phyloP scores from a whole-genome alignment of 2,888 invertebrate species.

The Emesis furor region DNA sequence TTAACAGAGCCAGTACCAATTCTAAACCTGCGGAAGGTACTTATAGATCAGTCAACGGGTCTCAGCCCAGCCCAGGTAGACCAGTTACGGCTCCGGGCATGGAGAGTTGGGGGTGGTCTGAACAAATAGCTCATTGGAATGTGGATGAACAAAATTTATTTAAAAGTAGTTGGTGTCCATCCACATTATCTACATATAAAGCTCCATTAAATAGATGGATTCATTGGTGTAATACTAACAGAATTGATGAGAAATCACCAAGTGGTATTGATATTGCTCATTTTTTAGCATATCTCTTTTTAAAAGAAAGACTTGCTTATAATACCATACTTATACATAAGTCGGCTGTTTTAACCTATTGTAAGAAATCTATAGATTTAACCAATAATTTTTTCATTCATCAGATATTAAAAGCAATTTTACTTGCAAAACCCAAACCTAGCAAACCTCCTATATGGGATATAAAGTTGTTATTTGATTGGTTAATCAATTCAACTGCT shows the following conservation, averaged over 20 bases:
- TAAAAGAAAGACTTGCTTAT: slow-evolving; percentile 38
- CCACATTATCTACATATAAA: slow-evolving; percentile 39
- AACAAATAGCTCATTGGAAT: slow-evolving; percentile 36
- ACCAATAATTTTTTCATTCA: slow-evolving; percentile 6
- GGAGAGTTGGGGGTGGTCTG: slow-evolving; percentile 57
- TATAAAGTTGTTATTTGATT: neutral
- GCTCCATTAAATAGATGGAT: slow-evolving; percentile 42
- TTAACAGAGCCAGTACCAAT: slow-evolving; percentile 39
- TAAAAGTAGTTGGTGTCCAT: slow-evolving; percentile 48
- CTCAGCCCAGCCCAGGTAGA: no score
- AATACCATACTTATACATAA: slow-evolving; percentile 53
- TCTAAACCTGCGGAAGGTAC: slow-evolving; percentile 32
- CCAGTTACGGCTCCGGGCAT: no score
- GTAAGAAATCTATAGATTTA: slow-evolving; percentile 7
- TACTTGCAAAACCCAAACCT: neutral
- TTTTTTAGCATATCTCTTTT: slow-evolving; percentile 40
- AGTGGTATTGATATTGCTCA: slow-evolving; percentile 25
- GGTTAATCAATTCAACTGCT: neutral
- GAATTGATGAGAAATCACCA: slow-evolving; percentile 28
- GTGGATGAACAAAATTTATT: slow-evolving; percentile 41
- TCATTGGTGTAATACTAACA: slow-evolving; percentile 30
- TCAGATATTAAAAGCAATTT: slow-evolving; percentile 14
- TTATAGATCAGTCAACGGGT: slow-evolving; percentile 34
- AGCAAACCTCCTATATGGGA: neutral
- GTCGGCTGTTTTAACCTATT: slow-evolving; percentile 51